Conservation (phyloP, 2,888 invertebrate species). For the Coleophora flavipennella region DNA sequence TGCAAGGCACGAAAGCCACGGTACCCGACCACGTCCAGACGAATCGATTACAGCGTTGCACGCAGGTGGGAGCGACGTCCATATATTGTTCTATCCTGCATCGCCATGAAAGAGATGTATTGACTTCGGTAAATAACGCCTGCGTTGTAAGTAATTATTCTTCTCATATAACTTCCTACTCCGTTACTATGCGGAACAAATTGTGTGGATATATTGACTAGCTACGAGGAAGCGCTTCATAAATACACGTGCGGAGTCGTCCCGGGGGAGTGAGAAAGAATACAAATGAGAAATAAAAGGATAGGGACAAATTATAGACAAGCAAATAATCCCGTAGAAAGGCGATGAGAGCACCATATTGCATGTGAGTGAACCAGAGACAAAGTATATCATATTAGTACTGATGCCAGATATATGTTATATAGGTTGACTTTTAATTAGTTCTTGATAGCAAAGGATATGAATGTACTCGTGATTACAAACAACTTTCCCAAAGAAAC, state of each 20-base stretch:
- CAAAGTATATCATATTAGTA: too few relatives aligned
- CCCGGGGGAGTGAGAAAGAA: conserved; percentile 19
- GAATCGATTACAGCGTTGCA: conserved; percentile 55
- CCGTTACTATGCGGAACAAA: conserved; percentile 18
- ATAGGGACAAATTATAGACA: conserved; percentile 31
- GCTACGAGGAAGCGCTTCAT: conserved; percentile 17
- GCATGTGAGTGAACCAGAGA: too few relatives aligned
- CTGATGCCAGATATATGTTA: too few relatives aligned
- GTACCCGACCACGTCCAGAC: conserved; percentile 43
- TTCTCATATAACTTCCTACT: too few relatives aligned
- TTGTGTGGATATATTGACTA: conserved; percentile 17
- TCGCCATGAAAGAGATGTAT: conserved; percentile 28
- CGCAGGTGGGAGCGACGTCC: conserved; percentile 43
- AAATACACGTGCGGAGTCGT: conserved; percentile 20
- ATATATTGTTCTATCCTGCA: conserved; percentile 35
- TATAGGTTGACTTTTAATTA: too few relatives aligned
- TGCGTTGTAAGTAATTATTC: conserved; percentile 18
- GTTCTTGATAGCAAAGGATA: too few relatives aligned
- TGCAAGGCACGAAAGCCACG: conserved; percentile 44
- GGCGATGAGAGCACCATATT: conserved; percentile 4
- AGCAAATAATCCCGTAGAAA: conserved; percentile 23
- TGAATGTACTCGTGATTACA: too few relatives aligned
- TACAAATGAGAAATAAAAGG: conserved; percentile 24
- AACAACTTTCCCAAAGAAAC: too few relatives aligned
- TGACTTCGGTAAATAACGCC: conserved; percentile 26